These are phyloP conservation scores for Actinernus sp. DNA, from an alignment of 92 coral and sea anemone genomes.

Conservation along the genomic window DNA sequence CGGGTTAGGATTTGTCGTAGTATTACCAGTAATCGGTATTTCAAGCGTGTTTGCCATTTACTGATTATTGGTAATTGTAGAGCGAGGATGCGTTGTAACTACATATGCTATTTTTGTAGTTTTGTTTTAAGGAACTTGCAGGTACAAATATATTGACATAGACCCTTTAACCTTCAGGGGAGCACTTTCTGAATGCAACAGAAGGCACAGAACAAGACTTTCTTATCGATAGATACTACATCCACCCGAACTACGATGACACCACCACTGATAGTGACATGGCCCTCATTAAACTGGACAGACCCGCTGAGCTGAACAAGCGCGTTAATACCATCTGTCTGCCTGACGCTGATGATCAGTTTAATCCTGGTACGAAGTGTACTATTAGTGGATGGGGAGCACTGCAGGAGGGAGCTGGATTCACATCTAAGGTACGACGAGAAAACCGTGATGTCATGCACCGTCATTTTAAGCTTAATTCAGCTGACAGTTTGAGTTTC, in stretches of 20 bases:
- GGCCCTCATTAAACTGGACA: slow-evolving; percentile 69
- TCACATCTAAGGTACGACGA: slow-evolving; percentile 46
- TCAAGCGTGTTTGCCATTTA: too few species aligned
- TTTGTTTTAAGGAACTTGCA: too few species aligned
- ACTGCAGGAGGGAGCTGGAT: slow-evolving; percentile 48
- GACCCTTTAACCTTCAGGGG: slow-evolving; percentile 27
- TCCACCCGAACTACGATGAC: slow-evolving; percentile 72
- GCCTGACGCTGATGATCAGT: slow-evolving; percentile 64
- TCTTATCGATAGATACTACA: slow-evolving; percentile 50
- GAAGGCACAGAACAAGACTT: slow-evolving; percentile 81
- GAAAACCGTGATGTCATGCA: too few species aligned
- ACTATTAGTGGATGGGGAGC: slow-evolving; percentile 80
- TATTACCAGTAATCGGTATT: too few species aligned
- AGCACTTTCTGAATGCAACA: slow-evolving; percentile 59
- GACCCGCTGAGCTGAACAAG: slow-evolving; percentile 69
- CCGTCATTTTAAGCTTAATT: too few species aligned
- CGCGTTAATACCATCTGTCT: slow-evolving; percentile 83
- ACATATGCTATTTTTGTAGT: too few species aligned
- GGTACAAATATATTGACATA: neutral
- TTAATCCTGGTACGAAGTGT: slow-evolving; percentile 73
- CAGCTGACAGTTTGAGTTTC: too few species aligned
- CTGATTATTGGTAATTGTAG: too few species aligned
- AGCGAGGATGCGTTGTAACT: too few species aligned
- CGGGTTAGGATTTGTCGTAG: too few species aligned
- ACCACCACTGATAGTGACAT: slow-evolving; percentile 72